Evolutionary conservation across 1,140 invertebrate species (phyloP), one percentile per base, ranked within the genome.

Genomic region (Drosophila athabasca): DNA sequence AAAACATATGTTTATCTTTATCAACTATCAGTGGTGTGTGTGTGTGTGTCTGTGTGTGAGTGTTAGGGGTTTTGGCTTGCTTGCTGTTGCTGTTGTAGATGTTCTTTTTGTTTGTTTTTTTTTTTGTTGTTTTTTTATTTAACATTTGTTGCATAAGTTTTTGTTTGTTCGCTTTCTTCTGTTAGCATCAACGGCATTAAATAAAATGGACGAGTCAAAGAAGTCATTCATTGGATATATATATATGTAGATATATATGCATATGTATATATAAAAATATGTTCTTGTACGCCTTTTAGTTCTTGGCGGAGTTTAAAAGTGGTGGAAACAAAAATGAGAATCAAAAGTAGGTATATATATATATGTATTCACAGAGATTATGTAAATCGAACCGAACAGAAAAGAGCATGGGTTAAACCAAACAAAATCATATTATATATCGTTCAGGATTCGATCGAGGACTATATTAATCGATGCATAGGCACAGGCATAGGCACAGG

Each of bases 201-300:
- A 88, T 88, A 90, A 90, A 91, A 91, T 91, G 90, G 90, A 91
- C 90, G 90, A 91, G 90, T 91, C 90, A 91, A 91, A 91, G 90
- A 91, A 91, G 90, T 91, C 90, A 91, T 91, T 90, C 85, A 78
- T 88, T 89, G 82, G 73, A 68, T 75, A 52, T 58, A 59, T 58
- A 62, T 53, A 76, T 58, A 55, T 43, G 57, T 57, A 64, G 26
- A 74, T 72, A 84, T 58, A 84, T 80, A 76, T 83, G 60, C 80
- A 82, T 75, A 73, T 58, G 29, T 77, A 78, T 71, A 64, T 76
- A 65, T 66, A 77, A 67, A 60, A 62, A 64, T 60, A 72, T 53
- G 45, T 72, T 59, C 41, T 51, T 46, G 61, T 13, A 49, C 43
- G 53, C 41, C 52, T 59, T 19, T 53, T 13, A n/a, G 45, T 7